Conservation (phyloP, 1,140 invertebrate genomes). For the Panagrolaimus sp. region DNA sequence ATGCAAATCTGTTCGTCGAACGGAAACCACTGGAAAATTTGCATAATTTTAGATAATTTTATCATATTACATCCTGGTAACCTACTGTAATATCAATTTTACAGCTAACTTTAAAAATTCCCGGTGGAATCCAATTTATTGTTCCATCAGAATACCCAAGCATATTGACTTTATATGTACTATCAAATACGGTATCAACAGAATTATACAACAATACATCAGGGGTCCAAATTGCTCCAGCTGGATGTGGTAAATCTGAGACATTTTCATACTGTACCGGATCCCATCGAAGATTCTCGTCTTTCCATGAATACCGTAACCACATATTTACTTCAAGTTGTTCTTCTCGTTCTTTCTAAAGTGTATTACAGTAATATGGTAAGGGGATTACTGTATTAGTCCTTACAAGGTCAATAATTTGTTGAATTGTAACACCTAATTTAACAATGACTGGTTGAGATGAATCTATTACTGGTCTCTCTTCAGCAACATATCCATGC, state of each 20-base stretch:
- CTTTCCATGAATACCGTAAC: conserved; percentile 47
- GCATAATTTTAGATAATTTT: background rate
- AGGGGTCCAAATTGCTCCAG: conserved; percentile 43
- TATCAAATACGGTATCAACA: conserved; percentile 94
- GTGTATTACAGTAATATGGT: background rate
- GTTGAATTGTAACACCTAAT: conserved; percentile 95
- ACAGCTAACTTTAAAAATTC: conserved; percentile 98
- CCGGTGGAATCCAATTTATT: conserved; percentile 89
- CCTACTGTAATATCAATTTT: conserved; percentile 90
- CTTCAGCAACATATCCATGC: conserved; percentile 87
- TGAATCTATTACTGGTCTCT: conserved; percentile 92
- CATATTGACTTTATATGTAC: conserved; percentile 93
- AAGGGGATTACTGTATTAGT: background rate
- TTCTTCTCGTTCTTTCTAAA: conserved; percentile 51
- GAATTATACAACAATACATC: conserved; percentile 51
- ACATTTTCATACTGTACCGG: conserved; percentile 47
- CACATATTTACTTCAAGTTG: conserved; percentile 48
- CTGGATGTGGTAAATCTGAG: conserved; percentile 40
- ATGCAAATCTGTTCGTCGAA: conserved; percentile 89
- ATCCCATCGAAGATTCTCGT: conserved; percentile 51
- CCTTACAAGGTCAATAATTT: conserved; percentile 96
- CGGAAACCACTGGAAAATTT: conserved; percentile 71
- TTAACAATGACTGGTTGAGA: conserved; percentile 86
- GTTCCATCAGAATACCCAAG: conserved; percentile 87
- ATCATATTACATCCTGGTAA: no score